Conservation (phyloP, 2,113 vertebrate species). For the Upupa epops region DNA sequence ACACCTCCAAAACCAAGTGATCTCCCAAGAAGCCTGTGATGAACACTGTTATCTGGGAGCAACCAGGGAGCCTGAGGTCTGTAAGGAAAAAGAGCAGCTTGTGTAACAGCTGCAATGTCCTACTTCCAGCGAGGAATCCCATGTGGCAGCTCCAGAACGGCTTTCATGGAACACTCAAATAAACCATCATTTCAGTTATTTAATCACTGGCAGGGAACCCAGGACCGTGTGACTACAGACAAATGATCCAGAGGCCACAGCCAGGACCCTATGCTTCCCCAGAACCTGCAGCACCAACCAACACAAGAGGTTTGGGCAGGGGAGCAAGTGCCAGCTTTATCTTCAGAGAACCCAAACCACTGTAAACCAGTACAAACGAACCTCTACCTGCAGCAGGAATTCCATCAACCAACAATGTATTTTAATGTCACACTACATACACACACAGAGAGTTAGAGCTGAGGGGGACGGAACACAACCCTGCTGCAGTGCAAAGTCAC, state of each 20-base stretch:
- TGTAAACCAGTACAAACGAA: not conserved
- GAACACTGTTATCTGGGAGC: too few species aligned
- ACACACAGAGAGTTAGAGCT: not conserved
- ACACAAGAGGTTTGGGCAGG: not conserved
- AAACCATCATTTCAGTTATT: not conserved
- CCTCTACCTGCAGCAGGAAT: not conserved
- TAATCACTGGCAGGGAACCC: not conserved
- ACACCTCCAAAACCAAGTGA: not conserved
- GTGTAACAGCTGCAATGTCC: not conserved
- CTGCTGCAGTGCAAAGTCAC: not conserved
- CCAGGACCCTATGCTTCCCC: too few species aligned
- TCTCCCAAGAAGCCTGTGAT: fast-evolving
- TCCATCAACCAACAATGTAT: fast-evolving
- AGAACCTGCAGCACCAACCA: not conserved
- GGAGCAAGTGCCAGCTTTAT: not conserved
- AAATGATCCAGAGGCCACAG: not conserved
- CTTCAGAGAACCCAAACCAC: not conserved
- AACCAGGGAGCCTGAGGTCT: not conserved
- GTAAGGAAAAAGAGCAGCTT: not conserved
- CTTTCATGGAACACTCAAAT: not conserved
- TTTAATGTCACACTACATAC: not conserved
- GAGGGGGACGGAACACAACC: fast-evolving
- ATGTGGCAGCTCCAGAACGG: not conserved
- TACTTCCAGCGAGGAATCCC: not conserved
- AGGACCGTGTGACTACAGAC: not conserved